Conservation (phyloP, 2,888 invertebrate genomes). For the Melanchra persicariae region DNA sequence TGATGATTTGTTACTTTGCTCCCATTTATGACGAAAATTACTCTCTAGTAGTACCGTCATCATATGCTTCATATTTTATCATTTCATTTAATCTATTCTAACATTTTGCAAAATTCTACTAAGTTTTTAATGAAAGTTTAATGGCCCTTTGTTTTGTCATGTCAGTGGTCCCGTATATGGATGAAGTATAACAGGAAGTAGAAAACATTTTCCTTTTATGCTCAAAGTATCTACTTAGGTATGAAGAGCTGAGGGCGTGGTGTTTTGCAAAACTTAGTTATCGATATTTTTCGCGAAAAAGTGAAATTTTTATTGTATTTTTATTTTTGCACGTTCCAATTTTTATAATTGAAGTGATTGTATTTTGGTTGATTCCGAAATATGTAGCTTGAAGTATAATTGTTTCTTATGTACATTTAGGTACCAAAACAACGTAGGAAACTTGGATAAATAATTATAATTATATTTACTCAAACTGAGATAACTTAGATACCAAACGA, state of each 20-base stretch:
- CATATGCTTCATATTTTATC: constrained; percentile 50
- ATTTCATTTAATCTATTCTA: constrained; percentile 52
- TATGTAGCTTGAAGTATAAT: not conserved
- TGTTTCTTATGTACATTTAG: not conserved
- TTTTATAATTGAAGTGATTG: not conserved
- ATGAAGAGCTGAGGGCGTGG: not conserved
- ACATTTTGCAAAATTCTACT: constrained; percentile 55
- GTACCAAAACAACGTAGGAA: not conserved
- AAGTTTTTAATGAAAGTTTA: constrained; percentile 60
- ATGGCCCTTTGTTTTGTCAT: constrained; percentile 58
- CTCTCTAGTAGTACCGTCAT: constrained; percentile 45
- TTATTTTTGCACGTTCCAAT: not conserved
- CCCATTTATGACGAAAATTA: constrained; percentile 49
- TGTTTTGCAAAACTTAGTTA: constrained; percentile 1
- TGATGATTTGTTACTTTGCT: constrained; percentile 42
- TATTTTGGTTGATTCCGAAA: not conserved
- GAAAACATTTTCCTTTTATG: constrained; percentile 45
- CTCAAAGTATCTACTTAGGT: constrained; percentile 1
- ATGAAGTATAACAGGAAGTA: constrained; percentile 54
- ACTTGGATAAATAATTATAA: not conserved
- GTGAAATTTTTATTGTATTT: not conserved
- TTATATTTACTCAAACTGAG: not conserved
- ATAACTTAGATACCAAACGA: not conserved
- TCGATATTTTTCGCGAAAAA: constrained; percentile 25
- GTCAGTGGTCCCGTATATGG: constrained; percentile 34